phyloP scores from a whole-genome alignment of 2,113 vertebrate species.

The Scomber colias region DNA sequence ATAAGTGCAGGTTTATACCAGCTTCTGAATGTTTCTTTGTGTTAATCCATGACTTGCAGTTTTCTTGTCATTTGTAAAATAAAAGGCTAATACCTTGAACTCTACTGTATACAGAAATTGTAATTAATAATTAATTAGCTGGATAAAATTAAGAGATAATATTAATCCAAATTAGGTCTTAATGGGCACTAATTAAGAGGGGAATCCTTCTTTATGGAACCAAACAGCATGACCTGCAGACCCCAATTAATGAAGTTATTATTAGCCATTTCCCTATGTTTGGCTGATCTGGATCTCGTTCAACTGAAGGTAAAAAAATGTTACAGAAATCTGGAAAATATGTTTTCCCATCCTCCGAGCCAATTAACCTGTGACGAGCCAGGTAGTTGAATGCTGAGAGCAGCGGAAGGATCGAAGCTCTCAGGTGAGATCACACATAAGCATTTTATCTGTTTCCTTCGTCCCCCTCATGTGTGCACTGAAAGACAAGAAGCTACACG shows the following conservation, averaged over 20 bases:
- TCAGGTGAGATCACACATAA: slow-evolving; percentile 84
- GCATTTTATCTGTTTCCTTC: slow-evolving; percentile 38
- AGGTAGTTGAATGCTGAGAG: slow-evolving; percentile 57
- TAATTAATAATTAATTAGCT: slow-evolving; percentile 86
- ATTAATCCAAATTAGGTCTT: slow-evolving; percentile 83
- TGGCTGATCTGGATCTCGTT: slow-evolving; percentile 59
- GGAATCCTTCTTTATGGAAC: slow-evolving; percentile 79
- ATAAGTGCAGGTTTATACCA: background rate
- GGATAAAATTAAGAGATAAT: slow-evolving; percentile 85
- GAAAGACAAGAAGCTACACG: slow-evolving; percentile 9
- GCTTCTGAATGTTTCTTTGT: slow-evolving; percentile 11
- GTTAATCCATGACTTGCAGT: slow-evolving; percentile 29
- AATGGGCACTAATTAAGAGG: slow-evolving; percentile 85
- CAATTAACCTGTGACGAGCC: slow-evolving; percentile 77
- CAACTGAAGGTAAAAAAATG: slow-evolving; percentile 60
- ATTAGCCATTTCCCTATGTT: slow-evolving; percentile 74
- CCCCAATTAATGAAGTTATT: slow-evolving; percentile 88
- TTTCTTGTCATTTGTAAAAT: slow-evolving; percentile 78
- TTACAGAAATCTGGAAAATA: slow-evolving; percentile 14
- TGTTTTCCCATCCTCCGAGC: slow-evolving; percentile 58
- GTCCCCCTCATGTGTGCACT: background rate
- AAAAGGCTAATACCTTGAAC: slow-evolving; percentile 88
- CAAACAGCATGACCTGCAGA: slow-evolving; percentile 82
- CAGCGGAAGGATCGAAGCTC: slow-evolving; percentile 71
- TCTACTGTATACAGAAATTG: slow-evolving; percentile 52